Base-by-base conservation (phyloP, 1,140 invertebrate genomes). In the Caenorhabditis tropicalis region DNA sequence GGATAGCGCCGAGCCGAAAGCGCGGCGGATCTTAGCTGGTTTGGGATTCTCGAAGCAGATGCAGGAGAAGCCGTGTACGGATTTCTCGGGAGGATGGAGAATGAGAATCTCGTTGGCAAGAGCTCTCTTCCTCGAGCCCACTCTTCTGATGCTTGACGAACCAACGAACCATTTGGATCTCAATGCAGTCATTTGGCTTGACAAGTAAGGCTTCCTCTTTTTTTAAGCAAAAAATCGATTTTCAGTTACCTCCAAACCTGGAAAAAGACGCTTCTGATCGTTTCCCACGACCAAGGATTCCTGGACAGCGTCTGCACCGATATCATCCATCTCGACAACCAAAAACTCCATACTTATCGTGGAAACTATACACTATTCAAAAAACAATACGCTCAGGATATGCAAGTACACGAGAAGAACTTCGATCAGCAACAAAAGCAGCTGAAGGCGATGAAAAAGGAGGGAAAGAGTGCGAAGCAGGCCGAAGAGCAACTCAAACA, bases 221-320 rank as follows among this genome's bases (percentile, higher is more conserved):
- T 16, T 70, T 6, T 27, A 48, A 48, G 15, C 2, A 48, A 80
- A 58, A 53, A 19, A 60, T 65, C n/a, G 60, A 48, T 79, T 89
- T 91, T 81, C 88, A 95, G 94, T 91, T 98, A 98, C 92, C 92
- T 99, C 19, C 96, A 98, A 93, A 94, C 93, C 2, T 99, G 97
- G 97, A 98, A 98, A 91, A 98, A 99, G 90, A 99, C 98, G 0
- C 92, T 99, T 2, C 91, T 99, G 3, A 95, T 99, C 83, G 97
- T 99, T 15, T 99, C 97, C 89, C 98, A 99, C 93, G 97, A 99
- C 93, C 97, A 99, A 92, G 97, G 96, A 90, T 99, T 99, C 93
- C 94, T 99, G 82, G 97, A 99, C 91, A 98, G 98, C 91, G 96
- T 99, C 4, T 99, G 97, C 91, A 98, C 98, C 86, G 98, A 99